phyloP scores from a whole-genome alignment of 2,797 vertebrate genomes.

The Hozukius guyotensis region DNA sequence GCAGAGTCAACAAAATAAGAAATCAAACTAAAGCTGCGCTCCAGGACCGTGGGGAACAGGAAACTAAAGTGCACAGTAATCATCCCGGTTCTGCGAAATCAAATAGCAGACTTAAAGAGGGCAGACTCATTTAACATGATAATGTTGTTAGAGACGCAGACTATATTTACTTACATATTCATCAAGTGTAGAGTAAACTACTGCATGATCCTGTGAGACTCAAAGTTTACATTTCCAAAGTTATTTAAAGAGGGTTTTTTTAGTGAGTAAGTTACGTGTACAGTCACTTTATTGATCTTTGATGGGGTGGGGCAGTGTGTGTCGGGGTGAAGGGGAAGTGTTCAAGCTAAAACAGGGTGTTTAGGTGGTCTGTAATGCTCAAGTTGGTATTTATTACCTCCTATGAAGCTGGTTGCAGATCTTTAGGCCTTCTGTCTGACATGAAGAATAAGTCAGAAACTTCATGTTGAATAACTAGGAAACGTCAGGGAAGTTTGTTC shows the following conservation, averaged over 20 bases:
- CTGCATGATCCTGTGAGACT: background rate
- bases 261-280: background rate
- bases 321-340: background rate
- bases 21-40: conserved; percentile 32
- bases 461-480: background rate
- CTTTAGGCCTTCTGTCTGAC: background rate
- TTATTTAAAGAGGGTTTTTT: background rate
- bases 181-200: background rate
- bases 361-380: background rate
- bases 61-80: conserved; percentile 38
- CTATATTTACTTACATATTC: conserved; percentile 23
- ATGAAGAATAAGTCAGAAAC: background rate
- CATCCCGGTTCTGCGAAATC: conserved; percentile 14
- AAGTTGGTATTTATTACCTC: background rate
- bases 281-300: background rate
- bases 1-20: conserved; percentile 47
- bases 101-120: conserved; percentile 15
- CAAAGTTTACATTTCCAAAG: background rate
- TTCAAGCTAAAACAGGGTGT: background rate
- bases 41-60: conserved; percentile 14
- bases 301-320: too few species aligned
- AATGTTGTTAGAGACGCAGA: background rate
- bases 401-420: background rate
- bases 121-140: conserved; percentile 27
- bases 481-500: background rate